Base-by-base conservation (phyloP, 2,113 vertebrate species). In the Hydrolagus affinis region DNA sequence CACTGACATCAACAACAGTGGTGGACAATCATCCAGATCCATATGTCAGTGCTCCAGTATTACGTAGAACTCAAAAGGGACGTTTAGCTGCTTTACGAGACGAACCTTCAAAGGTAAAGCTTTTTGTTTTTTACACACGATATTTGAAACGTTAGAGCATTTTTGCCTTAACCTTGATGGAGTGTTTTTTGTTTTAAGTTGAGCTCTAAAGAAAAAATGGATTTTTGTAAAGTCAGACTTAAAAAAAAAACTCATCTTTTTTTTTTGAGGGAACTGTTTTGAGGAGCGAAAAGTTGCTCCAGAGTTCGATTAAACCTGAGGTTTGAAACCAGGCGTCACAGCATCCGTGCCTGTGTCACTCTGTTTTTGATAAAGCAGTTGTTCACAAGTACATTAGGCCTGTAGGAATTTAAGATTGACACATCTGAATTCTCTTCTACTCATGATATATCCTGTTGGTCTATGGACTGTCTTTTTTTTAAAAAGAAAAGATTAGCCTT, bases 31-130 rank as follows among this genome's bases (percentile, higher is more conserved):
- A 95, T 71, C 71, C 92, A 0, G 97, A 98, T 28, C 89, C 95
- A 69, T 98, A 94, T 8, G 85, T 93, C 87, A 89, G 94, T 14
- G 91, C 95, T 0, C 86, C 91, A 0, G 97, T 99, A 87, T 89
- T 97, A 83, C 90, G 97, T 56, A 91, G 98, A 25, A 95, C 97
- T 44, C 98, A 98, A 89, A 99, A 97, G 86, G 97, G 97, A 8
- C 94, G 98, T 0, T 90, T 96, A 86, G 94, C 94, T 0, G 97
- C 98, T 7, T 92, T 98, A 6, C 90, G 95, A n/a, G 98, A 98
- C 0, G 96, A 99, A 80, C 97, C 97, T 0, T 98, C 96, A 56
- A 99, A 98, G 95, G 98, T 95, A 86, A 89, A 30, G 12, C 32
- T 28, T 83, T 17, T 59, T 25, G 75, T 11, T 30, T 66, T 11